Evolutionary conservation across 2,113 vertebrate species (phyloP).

Genomic region (Carassius auratus): DNA sequence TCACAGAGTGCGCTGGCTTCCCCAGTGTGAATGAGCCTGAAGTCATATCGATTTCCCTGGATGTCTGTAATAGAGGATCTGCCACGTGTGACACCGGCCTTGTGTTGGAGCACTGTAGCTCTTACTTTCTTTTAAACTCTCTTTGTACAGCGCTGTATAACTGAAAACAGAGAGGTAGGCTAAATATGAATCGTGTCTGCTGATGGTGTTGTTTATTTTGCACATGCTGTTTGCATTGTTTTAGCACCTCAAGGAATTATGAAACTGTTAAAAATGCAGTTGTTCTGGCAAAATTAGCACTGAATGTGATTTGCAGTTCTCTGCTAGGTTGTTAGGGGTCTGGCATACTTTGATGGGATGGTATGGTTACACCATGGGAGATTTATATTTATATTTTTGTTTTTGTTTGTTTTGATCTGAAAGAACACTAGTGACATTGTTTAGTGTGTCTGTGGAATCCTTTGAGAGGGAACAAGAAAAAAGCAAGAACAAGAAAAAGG

Average conservation of each 20-base stretch:
- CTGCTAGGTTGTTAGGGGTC: not conserved
- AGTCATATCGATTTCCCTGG: conserved; percentile 59
- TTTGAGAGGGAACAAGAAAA: not conserved
- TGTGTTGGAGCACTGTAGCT: conserved; percentile 19
- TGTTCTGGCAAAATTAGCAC: not conserved
- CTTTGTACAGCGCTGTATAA: not conserved
- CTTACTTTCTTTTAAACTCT: conserved; percentile 2
- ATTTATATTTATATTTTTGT: no score
- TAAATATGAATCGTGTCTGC: not conserved
- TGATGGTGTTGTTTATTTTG: not conserved
- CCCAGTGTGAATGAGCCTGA: conserved; percentile 48
- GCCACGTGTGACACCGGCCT: conserved; percentile 42
- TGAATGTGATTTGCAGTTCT: not conserved
- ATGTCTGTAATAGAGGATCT: conserved; percentile 55
- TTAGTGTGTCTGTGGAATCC: no score
- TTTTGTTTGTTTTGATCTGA: not conserved
- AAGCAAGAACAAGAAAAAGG: not conserved
- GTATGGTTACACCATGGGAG: no score
- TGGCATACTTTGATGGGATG: not conserved
- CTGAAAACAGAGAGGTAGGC: not conserved
- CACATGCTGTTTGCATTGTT: not conserved
- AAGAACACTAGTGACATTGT: not conserved
- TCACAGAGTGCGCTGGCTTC: conserved; percentile 46
- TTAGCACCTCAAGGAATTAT: not conserved
- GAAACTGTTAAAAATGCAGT: not conserved